Base-by-base conservation (phyloP, 2,888 invertebrate genomes). In the Hirtodrosophila duncani region DNA sequence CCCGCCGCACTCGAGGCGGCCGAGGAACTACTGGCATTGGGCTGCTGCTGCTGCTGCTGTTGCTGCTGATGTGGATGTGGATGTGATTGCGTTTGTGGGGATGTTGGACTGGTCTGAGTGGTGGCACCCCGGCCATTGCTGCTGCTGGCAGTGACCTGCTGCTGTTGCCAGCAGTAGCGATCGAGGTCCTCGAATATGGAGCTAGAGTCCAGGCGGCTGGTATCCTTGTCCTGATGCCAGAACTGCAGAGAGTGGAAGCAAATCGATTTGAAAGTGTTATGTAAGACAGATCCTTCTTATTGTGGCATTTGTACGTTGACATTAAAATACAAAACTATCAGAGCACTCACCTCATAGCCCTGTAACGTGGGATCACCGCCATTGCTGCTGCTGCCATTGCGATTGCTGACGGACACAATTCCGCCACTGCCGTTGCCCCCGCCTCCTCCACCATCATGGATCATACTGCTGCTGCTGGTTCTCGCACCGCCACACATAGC, bases 131-230 rank as follows among this genome's bases (percentile, higher is more conserved):
- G 88, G 68, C 81, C 88, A 85, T 56, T 71, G 60, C 65, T 83
- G 43, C 89, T 37, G 26, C 55, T 62, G 23, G 70, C 64, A 3
- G 67, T 53, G 60, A 89, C 90, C 14, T 81, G 72, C 67, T 92
- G 91, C 82, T 91, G 91, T 63, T 89, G 91, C 94, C 94, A 94
- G 83, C 93, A 94, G 85, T 92, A 94, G 85, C 94, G 94, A 87
- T 94, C 94, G 75, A 94, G 89, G 87, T 94, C 95, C 85, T 95
- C 95, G 77, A 94, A 88, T 81, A 94, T 92, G 1, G 75, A 77
- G 77, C 92, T 91, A 34, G 91, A 91, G 83, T 93, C 92, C 63
- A 92, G 88, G 63, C 92, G 90, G 62, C 92, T 92, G 66, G 91
- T 93, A 37, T 75, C 81, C 84, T 94, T 93, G 48, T 87, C 87